These are phyloP conservation scores for Anseranas semipalmata DNA, from an alignment of 2,113 vertebrate species.

Conservation along the genomic window DNA sequence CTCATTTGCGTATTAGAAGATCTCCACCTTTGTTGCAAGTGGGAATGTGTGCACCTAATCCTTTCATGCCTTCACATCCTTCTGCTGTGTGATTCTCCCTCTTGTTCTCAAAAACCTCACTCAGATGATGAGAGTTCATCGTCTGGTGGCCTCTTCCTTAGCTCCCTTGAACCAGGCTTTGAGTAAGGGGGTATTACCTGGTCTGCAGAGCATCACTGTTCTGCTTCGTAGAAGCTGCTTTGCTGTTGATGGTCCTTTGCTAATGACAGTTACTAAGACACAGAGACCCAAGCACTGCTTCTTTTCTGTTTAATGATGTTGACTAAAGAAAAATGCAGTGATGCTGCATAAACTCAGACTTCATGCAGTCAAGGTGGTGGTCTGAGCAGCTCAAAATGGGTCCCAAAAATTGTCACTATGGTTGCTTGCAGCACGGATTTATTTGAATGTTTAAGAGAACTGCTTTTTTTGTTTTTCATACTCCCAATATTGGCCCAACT, in stretches of 20 bases:
- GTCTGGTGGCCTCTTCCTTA: not conserved
- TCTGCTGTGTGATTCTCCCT: not conserved
- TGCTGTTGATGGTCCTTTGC: not conserved
- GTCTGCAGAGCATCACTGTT: not conserved
- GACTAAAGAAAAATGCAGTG: not conserved
- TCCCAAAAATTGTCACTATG: not conserved
- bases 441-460: not conserved
- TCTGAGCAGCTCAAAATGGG: not conserved
- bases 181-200: not conserved
- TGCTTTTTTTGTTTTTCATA: not conserved
- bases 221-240: not conserved
- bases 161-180: not conserved
- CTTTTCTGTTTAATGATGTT: not conserved
- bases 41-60: not conserved
- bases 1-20: not conserved
- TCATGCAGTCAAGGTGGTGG: not conserved
- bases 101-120: not conserved
- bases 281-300: not conserved
- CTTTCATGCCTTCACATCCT: not conserved
- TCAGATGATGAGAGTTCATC: not conserved
- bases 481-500: not conserved
- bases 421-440: not conserved
- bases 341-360: not conserved
- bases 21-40: not conserved
- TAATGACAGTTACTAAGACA: not conserved